Conservation (phyloP, 2,888 invertebrate genomes). For the Lithosia quadra region DNA sequence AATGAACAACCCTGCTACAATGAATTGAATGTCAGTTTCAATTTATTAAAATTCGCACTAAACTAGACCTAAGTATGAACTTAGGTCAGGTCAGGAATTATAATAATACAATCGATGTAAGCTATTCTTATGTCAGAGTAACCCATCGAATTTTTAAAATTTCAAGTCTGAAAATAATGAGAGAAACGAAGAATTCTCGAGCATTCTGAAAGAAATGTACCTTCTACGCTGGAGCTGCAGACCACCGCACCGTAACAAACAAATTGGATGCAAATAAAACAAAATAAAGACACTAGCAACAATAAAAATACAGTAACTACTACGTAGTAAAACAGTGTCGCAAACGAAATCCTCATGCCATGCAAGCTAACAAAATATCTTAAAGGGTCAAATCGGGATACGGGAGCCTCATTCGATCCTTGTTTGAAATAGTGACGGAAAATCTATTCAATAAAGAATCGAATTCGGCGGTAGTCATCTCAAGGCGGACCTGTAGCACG, state of each 20-base stretch:
- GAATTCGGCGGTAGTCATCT: conserved; percentile 86
- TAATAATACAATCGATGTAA: background rate
- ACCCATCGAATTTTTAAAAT: conserved; percentile 3
- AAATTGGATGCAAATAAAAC: conserved; percentile 66
- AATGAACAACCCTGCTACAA: background rate
- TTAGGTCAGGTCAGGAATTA: background rate
- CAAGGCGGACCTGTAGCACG: conserved; percentile 92
- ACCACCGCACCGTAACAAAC: conserved; percentile 61
- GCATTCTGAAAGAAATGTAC: conserved; percentile 38
- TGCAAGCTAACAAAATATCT: conserved; percentile 69
- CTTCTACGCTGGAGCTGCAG: conserved; percentile 58
- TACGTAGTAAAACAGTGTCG: conserved; percentile 66
- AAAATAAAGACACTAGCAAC: conserved; percentile 72
- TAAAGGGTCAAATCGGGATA: conserved; percentile 57
- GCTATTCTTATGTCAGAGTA: background rate
- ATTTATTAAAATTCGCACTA: background rate
- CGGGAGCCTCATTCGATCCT: conserved; percentile 65
- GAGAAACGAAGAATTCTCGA: conserved; percentile 23
- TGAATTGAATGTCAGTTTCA: background rate
- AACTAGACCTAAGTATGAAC: background rate
- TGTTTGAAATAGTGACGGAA: conserved; percentile 52
- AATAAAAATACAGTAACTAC: conserved; percentile 61
- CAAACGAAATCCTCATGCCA: conserved; percentile 80
- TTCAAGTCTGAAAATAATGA: conserved; percentile 16
- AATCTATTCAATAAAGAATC: conserved; percentile 62